phyloP scores from a whole-genome alignment of 2,888 invertebrate species.

The Thymelicus acteon region DNA sequence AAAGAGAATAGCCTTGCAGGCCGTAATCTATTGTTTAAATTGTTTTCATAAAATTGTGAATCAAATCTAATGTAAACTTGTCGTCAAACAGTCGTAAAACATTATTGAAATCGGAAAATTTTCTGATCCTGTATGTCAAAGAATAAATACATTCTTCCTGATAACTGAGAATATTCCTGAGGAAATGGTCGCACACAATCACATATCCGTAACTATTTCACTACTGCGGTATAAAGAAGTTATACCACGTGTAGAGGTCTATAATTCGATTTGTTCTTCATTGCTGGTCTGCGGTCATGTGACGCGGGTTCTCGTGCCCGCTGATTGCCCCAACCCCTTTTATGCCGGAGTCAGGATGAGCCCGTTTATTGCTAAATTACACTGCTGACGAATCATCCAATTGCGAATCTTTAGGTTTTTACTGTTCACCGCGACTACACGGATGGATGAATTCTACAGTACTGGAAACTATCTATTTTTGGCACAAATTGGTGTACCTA shows the following conservation, averaged over 20 bases:
- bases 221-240: neutral
- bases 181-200: no score
- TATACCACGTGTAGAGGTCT: neutral
- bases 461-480: neutral
- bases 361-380: constrained; percentile 36
- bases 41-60: no score
- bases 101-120: no score
- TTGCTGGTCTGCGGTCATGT: constrained; percentile 22
- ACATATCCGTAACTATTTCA: no score
- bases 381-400: constrained; percentile 32
- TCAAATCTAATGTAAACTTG: no score
- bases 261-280: constrained; percentile 18
- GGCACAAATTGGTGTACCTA: no score
- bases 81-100: no score
- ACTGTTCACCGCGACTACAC: neutral
- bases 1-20: no score
- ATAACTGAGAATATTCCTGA: no score
- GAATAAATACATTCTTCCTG: no score
- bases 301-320: constrained; percentile 27
- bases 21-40: no score
- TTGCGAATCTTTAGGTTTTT: constrained; percentile 32
- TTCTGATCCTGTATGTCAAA: no score
- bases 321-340: constrained; percentile 34
- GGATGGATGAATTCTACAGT: neutral
- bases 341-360: constrained; percentile 32